Base-by-base conservation (phyloP, 2,113 vertebrate genomes). In the Rana temporaria region DNA sequence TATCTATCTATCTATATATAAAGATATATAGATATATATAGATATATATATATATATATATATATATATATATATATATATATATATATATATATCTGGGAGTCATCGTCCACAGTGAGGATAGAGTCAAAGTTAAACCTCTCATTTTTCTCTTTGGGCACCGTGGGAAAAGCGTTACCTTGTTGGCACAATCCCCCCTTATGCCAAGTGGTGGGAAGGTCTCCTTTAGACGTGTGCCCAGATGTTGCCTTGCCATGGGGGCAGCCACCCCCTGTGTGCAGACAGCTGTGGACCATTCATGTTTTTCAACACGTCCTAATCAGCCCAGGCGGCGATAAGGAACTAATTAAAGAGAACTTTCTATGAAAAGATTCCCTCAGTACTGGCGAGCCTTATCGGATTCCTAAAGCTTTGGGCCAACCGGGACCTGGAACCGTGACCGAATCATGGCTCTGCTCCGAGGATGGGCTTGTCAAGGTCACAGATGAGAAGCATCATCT, bases 151-250 rank as follows among this genome's bases (percentile, higher is more conserved):
- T 74, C 9, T 48, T 48, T 85, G 20, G 62, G 12, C 85, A 88
- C 71, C 90, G 89, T 95, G 94, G 92, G 94, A 95, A 95, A 92
- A 87, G 85, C 1, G 38, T 86, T 92, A 88, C 92, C 90, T 93
- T 92, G 92, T 87, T 84, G 81, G 57, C 68, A 79, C 0, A 38
- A 73, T 85, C 84, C 79, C 76, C 22, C 85, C 38, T 87, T 84
- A 73, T 89, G 86, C 80, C 87, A 88, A 90, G 85, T 84, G 65
- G 85, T 65, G 84, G 24, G 64, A 86, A 84, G 30, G 55, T 79
- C 85, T 85, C 85, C 84, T 85, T 84, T 38, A 87, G 88, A 90
- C 85, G 68, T 56, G 24, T 53, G 24, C 19, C 70, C 70, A 73
- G 17, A 18, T 73, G 24, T 55, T 26, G 20, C 52, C 52, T 71